Conservation (phyloP, 2,113 vertebrate genomes). For the Phyllostomus discolor region DNA sequence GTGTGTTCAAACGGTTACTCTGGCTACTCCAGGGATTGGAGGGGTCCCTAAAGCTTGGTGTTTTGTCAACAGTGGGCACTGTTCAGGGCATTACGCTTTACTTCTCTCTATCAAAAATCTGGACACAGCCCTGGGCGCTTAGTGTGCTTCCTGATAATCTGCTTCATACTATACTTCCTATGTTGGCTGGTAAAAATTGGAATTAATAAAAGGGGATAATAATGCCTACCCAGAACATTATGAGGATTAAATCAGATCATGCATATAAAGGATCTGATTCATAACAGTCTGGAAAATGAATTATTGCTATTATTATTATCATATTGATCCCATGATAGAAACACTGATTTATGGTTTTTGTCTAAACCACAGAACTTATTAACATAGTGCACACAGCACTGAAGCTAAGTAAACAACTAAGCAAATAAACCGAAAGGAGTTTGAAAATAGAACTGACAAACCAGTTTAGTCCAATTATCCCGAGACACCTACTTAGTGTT, state of each 20-base stretch:
- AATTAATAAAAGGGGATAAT: not conserved
- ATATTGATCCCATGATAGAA: not conserved
- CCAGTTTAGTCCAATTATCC: not conserved
- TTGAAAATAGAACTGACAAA: slow-evolving; percentile 13
- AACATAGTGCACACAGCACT: not conserved
- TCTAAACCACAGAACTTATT: not conserved
- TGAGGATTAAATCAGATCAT: not conserved
- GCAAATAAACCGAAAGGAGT: not conserved
- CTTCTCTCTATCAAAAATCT: not conserved
- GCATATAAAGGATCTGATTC: not conserved
- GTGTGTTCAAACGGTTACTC: not conserved
- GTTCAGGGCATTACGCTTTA: not conserved
- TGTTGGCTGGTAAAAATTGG: not conserved
- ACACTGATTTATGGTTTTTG: not conserved
- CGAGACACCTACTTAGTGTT: not conserved
- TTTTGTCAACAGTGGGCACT: rapidly evolving
- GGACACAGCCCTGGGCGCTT: not conserved
- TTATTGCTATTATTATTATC: not conserved
- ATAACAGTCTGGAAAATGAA: not conserved
- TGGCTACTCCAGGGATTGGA: not conserved
- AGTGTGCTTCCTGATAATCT: not conserved
- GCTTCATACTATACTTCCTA: not conserved
- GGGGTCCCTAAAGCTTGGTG: not conserved
- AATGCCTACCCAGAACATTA: slow-evolving; percentile 6
- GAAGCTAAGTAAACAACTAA: slow-evolving; percentile 30